These are phyloP conservation scores for Pogona vitticeps DNA, from an alignment of 2,113 vertebrate species.

Conservation along the genomic window DNA sequence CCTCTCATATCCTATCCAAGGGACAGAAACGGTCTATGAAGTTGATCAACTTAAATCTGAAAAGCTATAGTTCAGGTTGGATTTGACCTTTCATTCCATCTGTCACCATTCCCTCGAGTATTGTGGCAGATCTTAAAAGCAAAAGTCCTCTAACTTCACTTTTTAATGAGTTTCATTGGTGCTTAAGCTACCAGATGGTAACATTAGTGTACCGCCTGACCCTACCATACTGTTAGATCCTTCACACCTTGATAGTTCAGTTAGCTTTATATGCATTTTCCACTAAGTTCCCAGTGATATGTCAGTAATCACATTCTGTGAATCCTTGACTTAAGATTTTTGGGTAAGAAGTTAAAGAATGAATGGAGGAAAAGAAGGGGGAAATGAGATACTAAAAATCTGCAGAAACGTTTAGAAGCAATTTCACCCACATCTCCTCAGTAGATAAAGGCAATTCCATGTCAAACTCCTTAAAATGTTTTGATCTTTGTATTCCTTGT, in stretches of 20 bases:
- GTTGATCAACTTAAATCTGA: too few relatives aligned
- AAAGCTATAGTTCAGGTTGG: too few relatives aligned
- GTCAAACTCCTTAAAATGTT: slow-evolving; percentile 23
- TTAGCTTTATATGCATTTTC: background rate
- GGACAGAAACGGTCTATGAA: background rate
- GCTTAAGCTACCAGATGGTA: background rate
- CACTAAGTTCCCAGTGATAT: slow-evolving; percentile 15
- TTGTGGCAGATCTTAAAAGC: background rate
- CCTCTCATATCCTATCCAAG: background rate
- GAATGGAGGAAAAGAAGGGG: background rate
- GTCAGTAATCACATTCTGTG: slow-evolving; percentile 11
- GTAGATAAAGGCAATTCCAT: background rate
- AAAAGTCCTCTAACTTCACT: background rate
- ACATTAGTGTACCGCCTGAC: background rate
- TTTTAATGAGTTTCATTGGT: background rate
- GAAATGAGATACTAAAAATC: background rate
- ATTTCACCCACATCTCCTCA: accelerated
- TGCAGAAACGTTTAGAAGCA: background rate
- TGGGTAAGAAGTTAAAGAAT: background rate
- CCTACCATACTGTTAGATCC: background rate
- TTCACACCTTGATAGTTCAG: background rate
- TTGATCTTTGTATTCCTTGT: background rate
- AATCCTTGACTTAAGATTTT: background rate
- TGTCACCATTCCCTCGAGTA: background rate
- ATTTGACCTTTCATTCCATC: too few relatives aligned